Evolutionary conservation across 2,888 invertebrate genomes (phyloP).

Genomic region (Drosophila lutescens): DNA sequence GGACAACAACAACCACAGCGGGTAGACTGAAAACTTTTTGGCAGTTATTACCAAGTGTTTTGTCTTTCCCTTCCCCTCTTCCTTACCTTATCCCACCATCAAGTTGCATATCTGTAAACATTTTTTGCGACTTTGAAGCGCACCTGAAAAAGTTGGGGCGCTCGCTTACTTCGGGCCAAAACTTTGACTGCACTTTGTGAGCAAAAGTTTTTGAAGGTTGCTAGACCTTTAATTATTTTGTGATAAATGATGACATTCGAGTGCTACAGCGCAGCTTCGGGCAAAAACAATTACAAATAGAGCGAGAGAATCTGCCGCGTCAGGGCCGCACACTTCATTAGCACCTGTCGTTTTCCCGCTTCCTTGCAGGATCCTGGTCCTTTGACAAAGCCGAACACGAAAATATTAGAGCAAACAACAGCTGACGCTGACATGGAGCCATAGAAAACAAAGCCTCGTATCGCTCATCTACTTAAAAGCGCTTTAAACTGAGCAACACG

Average conservation of each 20-base stretch:
- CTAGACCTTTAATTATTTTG: constrained; percentile 82
- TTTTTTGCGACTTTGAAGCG: constrained; percentile 74
- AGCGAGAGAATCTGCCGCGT: constrained; percentile 42
- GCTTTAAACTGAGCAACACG: constrained; percentile 68
- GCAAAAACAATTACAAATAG: constrained; percentile 48
- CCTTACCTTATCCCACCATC: neutral
- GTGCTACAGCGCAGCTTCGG: constrained; percentile 40
- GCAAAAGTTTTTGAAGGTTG: constrained; percentile 48
- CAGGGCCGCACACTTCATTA: constrained; percentile 68
- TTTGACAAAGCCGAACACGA: constrained; percentile 69
- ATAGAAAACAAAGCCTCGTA: constrained; percentile 26
- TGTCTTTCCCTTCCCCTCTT: constrained; percentile 56
- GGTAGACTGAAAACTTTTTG: constrained; percentile 65
- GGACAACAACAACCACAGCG: constrained; percentile 11
- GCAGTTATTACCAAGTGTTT: constrained; percentile 81
- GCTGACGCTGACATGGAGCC: constrained; percentile 75
- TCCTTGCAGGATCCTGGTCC: neutral
- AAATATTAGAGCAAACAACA: constrained; percentile 76
- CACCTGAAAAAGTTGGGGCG: constrained; percentile 67
- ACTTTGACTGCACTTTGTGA: constrained; percentile 47
- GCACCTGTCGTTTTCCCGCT: constrained; percentile 58
- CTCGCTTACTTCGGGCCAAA: constrained; percentile 31
- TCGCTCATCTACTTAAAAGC: constrained; percentile 63
- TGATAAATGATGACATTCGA: constrained; percentile 83
- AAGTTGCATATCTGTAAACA: constrained; percentile 76